Conservation (phyloP, 2,113 vertebrate species). For the Deroptyus accipitrinus region DNA sequence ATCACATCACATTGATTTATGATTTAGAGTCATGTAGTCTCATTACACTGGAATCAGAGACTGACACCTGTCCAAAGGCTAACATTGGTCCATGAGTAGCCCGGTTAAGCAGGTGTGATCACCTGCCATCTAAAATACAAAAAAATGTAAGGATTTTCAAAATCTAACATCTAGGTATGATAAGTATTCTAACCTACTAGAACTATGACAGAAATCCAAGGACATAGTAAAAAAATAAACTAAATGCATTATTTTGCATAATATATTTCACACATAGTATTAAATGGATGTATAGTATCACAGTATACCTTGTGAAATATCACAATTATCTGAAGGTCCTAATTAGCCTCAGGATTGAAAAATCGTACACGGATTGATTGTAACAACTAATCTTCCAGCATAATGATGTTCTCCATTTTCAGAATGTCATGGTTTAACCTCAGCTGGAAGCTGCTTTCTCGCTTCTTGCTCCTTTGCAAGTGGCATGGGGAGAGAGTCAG, state of each 20-base stretch:
- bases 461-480: neutral
- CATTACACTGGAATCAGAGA: neutral
- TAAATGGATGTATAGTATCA: neutral
- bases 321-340: neutral
- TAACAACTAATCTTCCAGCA: neutral
- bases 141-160: neutral
- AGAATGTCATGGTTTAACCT: neutral
- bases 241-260: neutral
- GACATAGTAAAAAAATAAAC: neutral
- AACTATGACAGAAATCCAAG: neutral
- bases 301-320: neutral
- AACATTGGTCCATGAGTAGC: neutral
- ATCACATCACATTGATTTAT: neutral
- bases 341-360: neutral
- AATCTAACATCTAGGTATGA: neutral
- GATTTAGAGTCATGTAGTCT: neutral
- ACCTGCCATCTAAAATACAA: neutral
- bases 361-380: neutral
- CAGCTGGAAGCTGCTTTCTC: neutral
- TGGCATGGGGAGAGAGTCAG: neutral
- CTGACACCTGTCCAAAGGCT: neutral
- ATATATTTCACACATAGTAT: neutral
- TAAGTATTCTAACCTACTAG: neutral
- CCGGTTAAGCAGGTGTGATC: neutral
- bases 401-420: neutral